Conservation (phyloP, 2,888 invertebrate genomes). For the Drosophila borealis region DNA sequence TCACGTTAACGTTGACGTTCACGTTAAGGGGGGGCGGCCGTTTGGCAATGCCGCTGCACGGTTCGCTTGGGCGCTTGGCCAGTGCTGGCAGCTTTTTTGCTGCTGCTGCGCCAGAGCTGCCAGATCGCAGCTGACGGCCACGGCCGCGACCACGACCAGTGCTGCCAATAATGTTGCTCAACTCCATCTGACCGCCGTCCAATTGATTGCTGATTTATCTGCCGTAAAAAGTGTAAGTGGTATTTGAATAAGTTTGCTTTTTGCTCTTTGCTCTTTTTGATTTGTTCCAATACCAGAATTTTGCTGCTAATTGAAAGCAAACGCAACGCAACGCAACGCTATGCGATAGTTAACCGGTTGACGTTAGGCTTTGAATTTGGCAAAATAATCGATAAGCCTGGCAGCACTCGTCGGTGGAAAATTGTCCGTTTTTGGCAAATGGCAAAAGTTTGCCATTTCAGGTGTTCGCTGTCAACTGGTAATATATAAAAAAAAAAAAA, state of each 20-base stretch:
- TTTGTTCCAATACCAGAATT: conserved; percentile 10
- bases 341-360: neutral
- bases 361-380: neutral
- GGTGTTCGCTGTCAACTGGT: too few relatives aligned
- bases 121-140: neutral
- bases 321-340: neutral
- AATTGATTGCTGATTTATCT: neutral
- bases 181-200: neutral
- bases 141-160: neutral
- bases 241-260: neutral
- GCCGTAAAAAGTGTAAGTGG: neutral
- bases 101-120: neutral
- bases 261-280: too few relatives aligned
- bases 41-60: too few relatives aligned
- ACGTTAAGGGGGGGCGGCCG: too few relatives aligned
- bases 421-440: too few relatives aligned
- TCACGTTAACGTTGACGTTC: too few relatives aligned
- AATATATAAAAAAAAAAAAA: too few relatives aligned
- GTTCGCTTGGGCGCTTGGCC: too few relatives aligned
- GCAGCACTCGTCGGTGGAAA: neutral
- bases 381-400: neutral
- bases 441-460: too few relatives aligned
- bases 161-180: neutral
- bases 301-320: neutral
- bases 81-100: neutral